Evolutionary conservation across 2,888 invertebrate species (phyloP).

Genomic region (Cremastinae sp.): DNA sequence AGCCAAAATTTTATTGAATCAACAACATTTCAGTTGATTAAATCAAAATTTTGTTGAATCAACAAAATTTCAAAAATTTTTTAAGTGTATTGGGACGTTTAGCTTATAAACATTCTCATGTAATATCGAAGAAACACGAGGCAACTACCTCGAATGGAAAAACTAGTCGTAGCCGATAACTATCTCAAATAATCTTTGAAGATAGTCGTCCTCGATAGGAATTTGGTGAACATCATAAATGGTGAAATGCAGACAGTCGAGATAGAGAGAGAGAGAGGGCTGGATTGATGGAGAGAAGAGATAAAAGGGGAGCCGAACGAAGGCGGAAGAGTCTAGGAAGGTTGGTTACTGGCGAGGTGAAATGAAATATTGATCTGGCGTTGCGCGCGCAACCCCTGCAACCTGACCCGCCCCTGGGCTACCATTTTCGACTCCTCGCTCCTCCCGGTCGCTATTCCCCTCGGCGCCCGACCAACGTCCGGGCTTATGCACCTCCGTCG

Average conservation of each 20-base stretch:
- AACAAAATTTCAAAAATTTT: too few relatives aligned
- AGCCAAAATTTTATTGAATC: too few relatives aligned
- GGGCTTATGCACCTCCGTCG: conserved; percentile 30
- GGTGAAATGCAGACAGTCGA: conserved; percentile 13
- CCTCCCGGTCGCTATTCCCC: background rate
- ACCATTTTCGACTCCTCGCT: conserved; percentile 68
- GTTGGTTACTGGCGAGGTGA: conserved; percentile 72
- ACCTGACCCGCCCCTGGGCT: conserved; percentile 70
- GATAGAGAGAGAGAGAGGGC: conserved; percentile 25
- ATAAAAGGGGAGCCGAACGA: conserved; percentile 51
- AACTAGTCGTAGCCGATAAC: too few relatives aligned
- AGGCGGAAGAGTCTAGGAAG: conserved; percentile 63
- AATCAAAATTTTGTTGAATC: too few relatives aligned
- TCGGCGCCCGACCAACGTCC: conserved; percentile 14
- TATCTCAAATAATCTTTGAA: too few relatives aligned
- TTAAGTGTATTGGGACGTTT: too few relatives aligned
- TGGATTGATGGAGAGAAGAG: conserved; percentile 48
- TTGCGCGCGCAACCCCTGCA: conserved; percentile 79
- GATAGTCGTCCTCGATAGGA: too few relatives aligned
- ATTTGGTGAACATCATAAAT: background rate
- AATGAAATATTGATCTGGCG: conserved; percentile 80
- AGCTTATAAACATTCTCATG: too few relatives aligned
- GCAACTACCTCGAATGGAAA: too few relatives aligned
- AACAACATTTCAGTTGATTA: too few relatives aligned
- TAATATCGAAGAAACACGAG: too few relatives aligned